Percentiles rank a stretch among this genome's conserved stretches.
Conservation (phyloP, 2,888 invertebrate genomes). For the Strigamia maritima region DNA sequence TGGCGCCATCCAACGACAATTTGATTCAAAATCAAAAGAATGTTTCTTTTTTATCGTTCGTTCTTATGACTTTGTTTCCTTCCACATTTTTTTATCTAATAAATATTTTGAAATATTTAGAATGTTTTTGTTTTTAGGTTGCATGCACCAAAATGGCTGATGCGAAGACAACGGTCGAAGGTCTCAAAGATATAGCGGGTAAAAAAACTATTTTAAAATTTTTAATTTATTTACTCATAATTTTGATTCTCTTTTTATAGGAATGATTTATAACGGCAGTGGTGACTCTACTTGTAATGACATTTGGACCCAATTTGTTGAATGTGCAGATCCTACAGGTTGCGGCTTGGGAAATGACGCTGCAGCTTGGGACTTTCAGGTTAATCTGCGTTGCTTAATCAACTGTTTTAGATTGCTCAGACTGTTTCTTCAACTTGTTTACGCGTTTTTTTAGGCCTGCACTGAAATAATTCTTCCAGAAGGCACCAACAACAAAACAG, state of each 20-base stretch:
- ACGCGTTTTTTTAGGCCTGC: slow-evolving; percentile 47
- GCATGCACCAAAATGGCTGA: neutral
- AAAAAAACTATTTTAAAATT: neutral
- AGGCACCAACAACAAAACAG: slow-evolving; percentile 48
- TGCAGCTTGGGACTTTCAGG: slow-evolving; percentile 53
- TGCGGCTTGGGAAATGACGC: slow-evolving; percentile 51
- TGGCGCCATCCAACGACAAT: too few species aligned
- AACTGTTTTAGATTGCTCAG: too few species aligned
- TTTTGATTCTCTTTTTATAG: neutral
- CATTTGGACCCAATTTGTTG: slow-evolving; percentile 50
- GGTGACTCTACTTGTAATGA: slow-evolving; percentile 46
- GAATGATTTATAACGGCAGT: neutral
- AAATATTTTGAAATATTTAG: neutral
- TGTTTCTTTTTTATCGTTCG: too few species aligned
- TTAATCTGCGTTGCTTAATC: slow-evolving; percentile 41
- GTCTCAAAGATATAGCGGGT: slow-evolving; percentile 32
- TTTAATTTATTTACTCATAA: neutral
- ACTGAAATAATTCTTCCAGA: slow-evolving; percentile 49
- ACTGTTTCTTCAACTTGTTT: neutral
- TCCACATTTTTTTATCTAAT: too few species aligned
- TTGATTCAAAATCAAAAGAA: too few species aligned
- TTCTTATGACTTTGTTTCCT: too few species aligned
- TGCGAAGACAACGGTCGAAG: slow-evolving; percentile 36
- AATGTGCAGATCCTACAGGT: slow-evolving; percentile 53
- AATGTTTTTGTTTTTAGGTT: neutral